These are phyloP conservation scores for Cirrhinus molitorella DNA, from an alignment of 2,797 vertebrate genomes.

Conservation along the genomic window DNA sequence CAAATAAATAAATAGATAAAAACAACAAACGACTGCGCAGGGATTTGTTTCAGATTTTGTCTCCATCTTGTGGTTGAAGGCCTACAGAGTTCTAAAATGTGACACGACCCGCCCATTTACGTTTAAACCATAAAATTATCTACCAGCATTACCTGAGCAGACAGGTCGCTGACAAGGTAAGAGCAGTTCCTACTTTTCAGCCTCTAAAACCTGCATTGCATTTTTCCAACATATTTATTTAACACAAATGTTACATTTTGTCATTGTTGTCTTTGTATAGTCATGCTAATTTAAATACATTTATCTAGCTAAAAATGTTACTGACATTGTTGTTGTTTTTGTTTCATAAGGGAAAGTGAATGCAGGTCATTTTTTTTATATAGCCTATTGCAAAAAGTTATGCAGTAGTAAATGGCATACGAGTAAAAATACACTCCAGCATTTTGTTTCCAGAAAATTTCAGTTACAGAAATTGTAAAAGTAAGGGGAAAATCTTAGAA, in stretches of 20 bases:
- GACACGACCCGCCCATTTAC: conserved; percentile 16
- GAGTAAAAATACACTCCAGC: not conserved
- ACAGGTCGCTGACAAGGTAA: conserved; percentile 33
- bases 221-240: not conserved
- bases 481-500: not conserved
- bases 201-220: not conserved
- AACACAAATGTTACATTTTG: not conserved
- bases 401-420: not conserved
- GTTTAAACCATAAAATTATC: conserved; percentile 6
- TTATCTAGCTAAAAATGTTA: not conserved
- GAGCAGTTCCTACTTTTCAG: not conserved
- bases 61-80: conserved; percentile 40
- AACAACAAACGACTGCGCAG: not conserved
- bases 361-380: not conserved
- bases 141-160: conserved; percentile 14
- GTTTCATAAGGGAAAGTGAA: not conserved
- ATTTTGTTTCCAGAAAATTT: not conserved
- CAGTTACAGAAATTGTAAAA: not conserved
- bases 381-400: too few species aligned
- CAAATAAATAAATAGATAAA: not conserved
- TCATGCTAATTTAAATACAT: not conserved
- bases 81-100: not conserved
- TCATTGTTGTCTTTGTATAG: not conserved
- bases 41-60: conserved; percentile 26
- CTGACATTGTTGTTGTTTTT: not conserved